Evolutionary conservation across 2,113 vertebrate genomes (phyloP).

Genomic region (Vidua macroura): DNA sequence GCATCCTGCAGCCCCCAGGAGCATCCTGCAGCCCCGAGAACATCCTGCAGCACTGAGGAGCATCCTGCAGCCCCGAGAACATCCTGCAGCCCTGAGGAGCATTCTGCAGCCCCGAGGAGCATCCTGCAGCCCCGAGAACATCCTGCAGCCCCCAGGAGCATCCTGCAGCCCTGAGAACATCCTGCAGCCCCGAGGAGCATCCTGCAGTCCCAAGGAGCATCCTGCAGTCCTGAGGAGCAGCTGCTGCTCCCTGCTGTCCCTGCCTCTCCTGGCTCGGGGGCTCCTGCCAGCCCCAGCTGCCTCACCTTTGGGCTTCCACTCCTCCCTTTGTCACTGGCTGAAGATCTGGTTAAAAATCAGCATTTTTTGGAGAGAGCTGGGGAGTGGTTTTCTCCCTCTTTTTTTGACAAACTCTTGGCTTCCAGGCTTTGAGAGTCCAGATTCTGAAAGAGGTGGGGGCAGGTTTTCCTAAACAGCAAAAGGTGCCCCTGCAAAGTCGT

Average conservation of each 20-base stretch:
- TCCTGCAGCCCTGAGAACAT: no score
- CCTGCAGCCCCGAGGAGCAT: no score
- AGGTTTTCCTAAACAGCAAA: neutral
- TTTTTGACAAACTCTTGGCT: neutral
- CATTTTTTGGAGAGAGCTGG: neutral
- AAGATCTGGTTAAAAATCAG: neutral
- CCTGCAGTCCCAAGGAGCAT: no score
- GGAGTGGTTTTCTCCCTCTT: neutral
- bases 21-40: no score
- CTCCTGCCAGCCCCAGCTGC: fast-evolving
- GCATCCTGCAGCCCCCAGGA: no score
- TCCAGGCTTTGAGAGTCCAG: neutral
- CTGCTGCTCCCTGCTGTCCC: neutral
- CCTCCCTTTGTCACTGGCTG: fast-evolving
- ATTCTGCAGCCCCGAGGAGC: no score
- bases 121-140: no score
- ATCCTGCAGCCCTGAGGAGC: no score
- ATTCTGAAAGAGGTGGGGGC: neutral
- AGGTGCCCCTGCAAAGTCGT: neutral
- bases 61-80: no score
- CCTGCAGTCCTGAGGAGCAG: no score
- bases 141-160: no score
- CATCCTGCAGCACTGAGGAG: no score
- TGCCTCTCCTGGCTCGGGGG: fast-evolving
- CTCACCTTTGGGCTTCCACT: neutral